Evolutionary conservation across 1,140 invertebrate species (phyloP), one percentile per base, ranked within the genome.

Genomic region (Aricia agestis): DNA sequence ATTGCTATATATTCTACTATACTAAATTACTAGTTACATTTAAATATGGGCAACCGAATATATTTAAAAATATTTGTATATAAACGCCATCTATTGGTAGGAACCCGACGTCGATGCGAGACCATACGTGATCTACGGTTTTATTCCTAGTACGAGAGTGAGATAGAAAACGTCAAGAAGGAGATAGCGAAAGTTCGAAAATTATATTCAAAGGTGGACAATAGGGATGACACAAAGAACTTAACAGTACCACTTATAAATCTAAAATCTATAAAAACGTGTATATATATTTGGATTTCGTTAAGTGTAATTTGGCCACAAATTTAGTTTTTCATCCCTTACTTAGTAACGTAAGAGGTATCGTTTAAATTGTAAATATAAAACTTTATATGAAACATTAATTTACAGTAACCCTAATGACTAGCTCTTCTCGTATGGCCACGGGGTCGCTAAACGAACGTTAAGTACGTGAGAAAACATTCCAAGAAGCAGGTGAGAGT

Each of bases 231-330:
- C 17, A 41, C 13, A 69, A 61, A 61, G 68, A 69, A 69, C 58
- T 59, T 69, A 69, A 69, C 59, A 11, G 19, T 63, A 63, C 18
- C 59, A 63, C 68, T 69, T 69, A 69, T 82, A 84, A 73, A 63
- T 81, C 82, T 86, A 87, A 31, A 79, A 76, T 81, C 84, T 87
- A 88, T 86, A 83, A 84, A 88, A 86, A 80, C 77, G 84, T 90
- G 84, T 90, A 63, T 63, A 90, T 90, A 89, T 90, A 88, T 90
- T 87, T 87, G 80, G 82, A 87, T 87, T 85, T 88, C 78, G 82
- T 89, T 87, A 87, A 82, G 77, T 85, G 84, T 90, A 90, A 89
- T 90, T 90, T 90, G 88, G 88, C 88, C 88, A 90, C 88, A 84
- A 86, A 86, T 85, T 87, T 85, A 85, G 82, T 87, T 86, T 76